Conservation (phyloP, 30 jellyfish, hydroid and myxozoan genomes). For the Clytia hemisphaerica region DNA sequence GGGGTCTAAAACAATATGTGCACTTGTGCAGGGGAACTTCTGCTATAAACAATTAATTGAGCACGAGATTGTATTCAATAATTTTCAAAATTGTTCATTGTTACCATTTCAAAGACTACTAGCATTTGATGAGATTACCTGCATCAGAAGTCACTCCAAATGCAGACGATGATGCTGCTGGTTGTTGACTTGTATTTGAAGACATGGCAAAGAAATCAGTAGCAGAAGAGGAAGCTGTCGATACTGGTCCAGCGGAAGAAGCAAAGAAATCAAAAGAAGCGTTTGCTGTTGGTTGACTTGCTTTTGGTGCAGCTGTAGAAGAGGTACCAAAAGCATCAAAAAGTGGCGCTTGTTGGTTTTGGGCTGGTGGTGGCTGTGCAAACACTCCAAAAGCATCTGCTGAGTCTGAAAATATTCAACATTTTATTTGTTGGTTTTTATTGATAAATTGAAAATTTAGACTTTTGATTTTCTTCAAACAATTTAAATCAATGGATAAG, state of each 20-base stretch:
- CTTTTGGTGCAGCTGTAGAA: background rate
- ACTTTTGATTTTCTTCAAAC: background rate
- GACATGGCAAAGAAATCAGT: background rate
- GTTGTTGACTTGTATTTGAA: background rate
- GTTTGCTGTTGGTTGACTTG: too few species aligned
- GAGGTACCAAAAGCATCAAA: slow-evolving; percentile 18
- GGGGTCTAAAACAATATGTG: too few species aligned
- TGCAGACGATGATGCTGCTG: background rate
- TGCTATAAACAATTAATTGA: background rate
- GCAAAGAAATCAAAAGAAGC: too few species aligned
- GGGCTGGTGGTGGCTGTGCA: slow-evolving; percentile 27
- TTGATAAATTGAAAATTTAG: background rate
- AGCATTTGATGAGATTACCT: too few species aligned
- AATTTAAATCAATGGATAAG: too few species aligned
- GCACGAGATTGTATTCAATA: too few species aligned
- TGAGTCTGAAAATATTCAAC: background rate
- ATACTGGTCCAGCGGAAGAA: too few species aligned
- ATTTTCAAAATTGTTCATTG: too few species aligned
- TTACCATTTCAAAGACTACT: background rate
- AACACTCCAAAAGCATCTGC: slow-evolving; percentile 26
- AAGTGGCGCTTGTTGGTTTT: slow-evolving; percentile 10
- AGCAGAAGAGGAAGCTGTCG: background rate
- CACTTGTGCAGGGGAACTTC: background rate
- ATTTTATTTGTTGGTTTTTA: background rate
- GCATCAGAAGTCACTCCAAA: too few species aligned